A percentile compares a stretch with the other conserved stretches of the same genome.
Conservation (phyloP, 2,888 invertebrate species). For the Vandiemenella viatica region DNA sequence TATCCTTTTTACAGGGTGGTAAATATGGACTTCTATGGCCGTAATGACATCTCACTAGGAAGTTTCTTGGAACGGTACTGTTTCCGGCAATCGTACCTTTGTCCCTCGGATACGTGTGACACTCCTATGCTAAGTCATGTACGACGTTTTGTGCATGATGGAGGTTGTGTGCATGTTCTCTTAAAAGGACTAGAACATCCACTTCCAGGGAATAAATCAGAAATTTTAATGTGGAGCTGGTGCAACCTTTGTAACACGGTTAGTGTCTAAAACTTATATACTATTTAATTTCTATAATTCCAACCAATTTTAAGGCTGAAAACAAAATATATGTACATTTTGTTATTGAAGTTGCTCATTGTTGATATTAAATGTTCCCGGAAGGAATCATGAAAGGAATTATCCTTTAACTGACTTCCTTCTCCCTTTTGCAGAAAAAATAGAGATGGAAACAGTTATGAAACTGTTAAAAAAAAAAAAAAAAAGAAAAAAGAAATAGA, state of each 20-base stretch:
- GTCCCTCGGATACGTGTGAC: conserved; percentile 63
- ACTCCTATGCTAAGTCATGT: conserved; percentile 78
- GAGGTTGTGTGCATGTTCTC: conserved; percentile 70
- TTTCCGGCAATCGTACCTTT: conserved; percentile 69
- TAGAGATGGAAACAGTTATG: too few relatives aligned
- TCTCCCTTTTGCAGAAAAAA: too few relatives aligned
- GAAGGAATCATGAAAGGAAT: too few relatives aligned
- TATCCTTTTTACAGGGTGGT: conserved; percentile 46
- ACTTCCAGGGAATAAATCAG: conserved; percentile 32
- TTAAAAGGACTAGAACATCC: conserved; percentile 34
- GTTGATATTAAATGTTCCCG: too few relatives aligned
- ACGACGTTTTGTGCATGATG: conserved; percentile 78
- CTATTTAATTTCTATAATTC: too few relatives aligned
- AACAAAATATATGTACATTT: too few relatives aligned
- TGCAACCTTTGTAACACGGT: conserved; percentile 52
- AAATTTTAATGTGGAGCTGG: conserved; percentile 71
- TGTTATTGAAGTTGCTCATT: too few relatives aligned
- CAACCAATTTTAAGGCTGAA: too few relatives aligned
- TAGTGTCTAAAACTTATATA: too few relatives aligned
- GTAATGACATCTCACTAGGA: conserved; percentile 88
- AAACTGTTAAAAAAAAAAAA: too few relatives aligned
- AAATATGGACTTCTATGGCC: conserved; percentile 88
- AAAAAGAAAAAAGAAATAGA: too few relatives aligned
- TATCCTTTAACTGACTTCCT: too few relatives aligned
- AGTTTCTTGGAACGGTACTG: conserved; percentile 88